Base-by-base conservation (phyloP, 2,797 vertebrate species). In the Gymnoscopelus microlampas region DNA sequence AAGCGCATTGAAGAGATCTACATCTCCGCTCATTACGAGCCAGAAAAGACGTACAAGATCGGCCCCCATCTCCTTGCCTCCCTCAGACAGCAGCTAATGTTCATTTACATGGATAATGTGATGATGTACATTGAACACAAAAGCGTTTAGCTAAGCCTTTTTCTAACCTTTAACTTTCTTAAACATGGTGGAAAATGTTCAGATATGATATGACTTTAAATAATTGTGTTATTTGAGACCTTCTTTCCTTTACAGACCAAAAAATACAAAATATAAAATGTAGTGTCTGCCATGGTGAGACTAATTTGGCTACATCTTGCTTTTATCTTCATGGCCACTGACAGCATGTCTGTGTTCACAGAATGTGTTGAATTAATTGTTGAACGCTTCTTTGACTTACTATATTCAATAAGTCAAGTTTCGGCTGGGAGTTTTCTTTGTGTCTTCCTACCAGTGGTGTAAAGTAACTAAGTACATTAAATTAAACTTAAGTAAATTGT, bases 21-120 rank as follows among this genome's bases (percentile, higher is more conserved):
- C 5, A 85, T 81, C 8, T 92, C 91, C 8, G 90, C 82, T 19
- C 93, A 94, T 78, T 93, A 94, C 48, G 3, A 77, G 0, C 10
- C 47, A 4, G n/a, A 5, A 11, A 66, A 86, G 77, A 93, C 92
- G 0, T 93, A 85, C 78, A 59, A 19, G 3, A 86, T 92, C 14
- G 88, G 88, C 0, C 63, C 53, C 1, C 3, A 86, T 60, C 93
- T 94, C 29, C 59, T 93, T 0, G 70, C 48, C n/a, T 74, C 76
- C 60, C 89, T 94, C 62, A 76, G 84, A 48, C 15, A 53, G 10
- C 57, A 3, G 53, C 8, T 4, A 13, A 15, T 2, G 2, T 0
- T 48, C 0, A 2, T 77, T 73, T 44, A 1, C 7, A 35, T 11
- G 14, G 39, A 71, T 44, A 15, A 63, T 73, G 7, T 77, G 60